Evolutionary conservation across 2,797 vertebrate species (phyloP).

Genomic region (Graptemys geographica): DNA sequence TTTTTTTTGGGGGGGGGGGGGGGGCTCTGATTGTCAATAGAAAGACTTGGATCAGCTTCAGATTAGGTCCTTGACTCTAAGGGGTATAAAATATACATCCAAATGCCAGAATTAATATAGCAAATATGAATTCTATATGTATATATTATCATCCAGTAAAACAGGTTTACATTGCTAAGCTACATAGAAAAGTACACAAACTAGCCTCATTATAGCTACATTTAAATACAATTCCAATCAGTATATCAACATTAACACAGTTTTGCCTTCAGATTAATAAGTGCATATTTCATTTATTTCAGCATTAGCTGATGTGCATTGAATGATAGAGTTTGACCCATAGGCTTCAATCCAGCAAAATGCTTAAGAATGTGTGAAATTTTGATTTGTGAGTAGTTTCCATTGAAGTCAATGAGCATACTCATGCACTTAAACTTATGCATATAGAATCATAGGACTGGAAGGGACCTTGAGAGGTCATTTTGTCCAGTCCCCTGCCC

Average conservation of each 20-base stretch:
- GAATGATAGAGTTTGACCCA: neutral
- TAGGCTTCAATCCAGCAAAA: neutral
- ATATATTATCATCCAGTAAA: neutral
- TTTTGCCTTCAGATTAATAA: neutral
- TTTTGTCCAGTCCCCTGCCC: no score
- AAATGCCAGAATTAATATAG: neutral
- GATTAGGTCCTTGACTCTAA: neutral
- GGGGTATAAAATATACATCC: neutral
- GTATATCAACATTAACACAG: neutral
- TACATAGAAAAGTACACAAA: neutral
- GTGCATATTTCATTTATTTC: neutral
- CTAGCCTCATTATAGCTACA: neutral
- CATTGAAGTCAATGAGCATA: neutral
- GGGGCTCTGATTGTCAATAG: neutral
- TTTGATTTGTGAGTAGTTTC: neutral
- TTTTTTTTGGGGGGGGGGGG: rapidly evolving
- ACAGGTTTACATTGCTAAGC: neutral
- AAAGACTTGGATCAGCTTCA: neutral
- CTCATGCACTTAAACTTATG: neutral
- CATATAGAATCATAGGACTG: neutral
- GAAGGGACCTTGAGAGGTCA: no score
- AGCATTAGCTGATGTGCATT: neutral
- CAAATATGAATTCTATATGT: neutral
- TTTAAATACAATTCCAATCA: neutral
- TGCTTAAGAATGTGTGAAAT: neutral